Conservation (phyloP, 2,113 vertebrate species). For the Philantomba maxwellii region DNA sequence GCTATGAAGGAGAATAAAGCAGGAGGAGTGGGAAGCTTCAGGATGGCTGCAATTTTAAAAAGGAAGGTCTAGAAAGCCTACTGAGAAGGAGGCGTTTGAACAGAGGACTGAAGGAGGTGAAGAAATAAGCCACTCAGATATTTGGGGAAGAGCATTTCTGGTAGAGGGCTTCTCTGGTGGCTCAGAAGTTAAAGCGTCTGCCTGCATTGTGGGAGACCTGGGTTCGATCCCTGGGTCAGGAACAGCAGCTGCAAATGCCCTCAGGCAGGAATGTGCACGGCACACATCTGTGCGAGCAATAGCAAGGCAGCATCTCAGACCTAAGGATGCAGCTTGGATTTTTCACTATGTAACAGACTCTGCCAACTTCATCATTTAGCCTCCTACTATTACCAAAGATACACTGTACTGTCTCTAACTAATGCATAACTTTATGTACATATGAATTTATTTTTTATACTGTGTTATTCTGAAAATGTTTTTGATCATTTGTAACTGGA, state of each 20-base stretch:
- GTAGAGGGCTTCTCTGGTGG: too few species aligned
- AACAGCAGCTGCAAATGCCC: background rate
- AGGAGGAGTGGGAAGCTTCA: background rate
- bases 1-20: background rate
- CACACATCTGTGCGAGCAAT: accelerated
- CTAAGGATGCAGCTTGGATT: background rate
- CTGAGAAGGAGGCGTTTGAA: background rate
- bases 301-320: background rate
- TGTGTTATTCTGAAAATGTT: background rate
- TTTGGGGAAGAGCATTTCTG: background rate
- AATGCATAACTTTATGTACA: background rate
- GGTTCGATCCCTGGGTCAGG: background rate
- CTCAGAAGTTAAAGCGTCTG: too few species aligned
- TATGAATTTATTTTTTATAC: background rate
- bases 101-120: background rate
- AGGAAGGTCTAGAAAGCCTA: background rate
- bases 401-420: background rate
- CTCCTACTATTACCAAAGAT: background rate
- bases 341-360: background rate
- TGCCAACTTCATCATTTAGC: background rate
- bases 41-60: background rate
- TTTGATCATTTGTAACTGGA: background rate
- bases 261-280: background rate
- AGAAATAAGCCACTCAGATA: background rate
- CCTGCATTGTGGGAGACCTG: too few species aligned